Percentiles rank a stretch among this genome's conserved stretches.
These are phyloP conservation scores for Epizoanthus stellaris DNA, from an alignment of 92 coral and sea anemone genomes.

Conservation along the genomic window DNA sequence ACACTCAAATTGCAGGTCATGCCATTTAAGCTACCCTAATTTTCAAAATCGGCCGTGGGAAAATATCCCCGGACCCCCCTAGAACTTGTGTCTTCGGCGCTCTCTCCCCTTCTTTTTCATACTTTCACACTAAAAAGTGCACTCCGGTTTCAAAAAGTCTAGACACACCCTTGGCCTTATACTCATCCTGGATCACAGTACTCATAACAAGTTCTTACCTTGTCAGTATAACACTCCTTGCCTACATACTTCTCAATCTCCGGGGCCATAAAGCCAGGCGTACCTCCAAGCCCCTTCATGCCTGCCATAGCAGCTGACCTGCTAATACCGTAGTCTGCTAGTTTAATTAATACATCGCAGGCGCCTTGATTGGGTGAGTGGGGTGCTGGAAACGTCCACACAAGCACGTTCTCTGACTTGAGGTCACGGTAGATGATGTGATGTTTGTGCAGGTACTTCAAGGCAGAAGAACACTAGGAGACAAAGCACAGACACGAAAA, in stretches of 20 bases:
- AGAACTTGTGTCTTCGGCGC: too few species aligned
- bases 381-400: constrained; percentile 94
- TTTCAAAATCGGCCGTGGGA: too few species aligned
- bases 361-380: constrained; percentile 69
- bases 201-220: constrained; percentile 59
- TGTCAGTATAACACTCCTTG: constrained; percentile 93
- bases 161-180: neutral
- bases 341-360: constrained; percentile 82
- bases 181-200: neutral
- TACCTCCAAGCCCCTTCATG: constrained; percentile 98
- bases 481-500: neutral
- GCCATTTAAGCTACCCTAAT: too few species aligned
- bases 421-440: constrained; percentile 98
- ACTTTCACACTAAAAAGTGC: too few species aligned
- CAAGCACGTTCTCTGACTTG: constrained; percentile 97
- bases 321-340: constrained; percentile 99
- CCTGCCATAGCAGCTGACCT: constrained; percentile 98
- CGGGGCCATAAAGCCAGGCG: constrained; percentile 99
- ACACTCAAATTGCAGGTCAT: too few species aligned
- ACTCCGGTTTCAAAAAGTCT: too few species aligned
- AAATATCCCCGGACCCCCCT: too few species aligned
- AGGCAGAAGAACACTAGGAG: constrained; percentile 92
- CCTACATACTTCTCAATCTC: constrained; percentile 99
- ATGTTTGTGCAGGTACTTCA: constrained; percentile 96
- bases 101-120: too few species aligned